A percentile compares a stretch with the other conserved stretches of the same genome.
These are phyloP conservation scores for Melanotaenia maccullochi DNA, from an alignment of 2,797 vertebrate genomes.

Conservation along the genomic window DNA sequence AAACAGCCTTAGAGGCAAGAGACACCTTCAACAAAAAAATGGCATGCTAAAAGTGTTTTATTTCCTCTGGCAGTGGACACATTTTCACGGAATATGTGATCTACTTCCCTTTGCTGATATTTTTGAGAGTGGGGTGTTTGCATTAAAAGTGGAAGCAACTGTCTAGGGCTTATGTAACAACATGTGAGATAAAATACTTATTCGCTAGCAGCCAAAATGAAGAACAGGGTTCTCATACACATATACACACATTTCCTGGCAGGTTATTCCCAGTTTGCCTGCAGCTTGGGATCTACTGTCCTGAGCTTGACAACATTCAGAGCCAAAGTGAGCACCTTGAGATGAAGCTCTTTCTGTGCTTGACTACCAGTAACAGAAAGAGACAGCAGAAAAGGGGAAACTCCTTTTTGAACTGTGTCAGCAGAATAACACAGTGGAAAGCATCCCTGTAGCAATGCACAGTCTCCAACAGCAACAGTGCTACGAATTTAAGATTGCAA, in stretches of 20 bases:
- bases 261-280: constrained; percentile 42
- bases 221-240: constrained; percentile 14
- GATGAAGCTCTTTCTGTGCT: constrained; percentile 43
- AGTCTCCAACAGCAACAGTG: constrained; percentile 1
- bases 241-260: constrained; percentile 2
- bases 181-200: constrained; percentile 40
- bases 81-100: constrained; percentile 47
- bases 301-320: constrained; percentile 31
- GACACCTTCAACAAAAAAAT: constrained; percentile 14
- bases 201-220: constrained; percentile 33
- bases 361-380: constrained; percentile 28
- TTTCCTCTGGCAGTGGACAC: constrained; percentile 29
- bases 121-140: constrained; percentile 44
- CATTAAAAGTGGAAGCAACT: constrained; percentile 60
- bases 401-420: constrained; percentile 51
- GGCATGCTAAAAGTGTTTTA: constrained; percentile 13
- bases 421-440: constrained; percentile 43
- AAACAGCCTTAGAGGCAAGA: constrained; percentile 28
- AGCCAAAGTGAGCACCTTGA: constrained; percentile 36
- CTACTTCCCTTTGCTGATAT: constrained; percentile 38
- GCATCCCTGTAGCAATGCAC: constrained; percentile 35
- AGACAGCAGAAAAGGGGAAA: constrained; percentile 30
- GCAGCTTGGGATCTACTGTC: constrained; percentile 44
- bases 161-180: constrained; percentile 60
- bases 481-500: neutral